These are phyloP conservation scores for Leiothrix lutea DNA, from an alignment of 2,113 vertebrate species.

Conservation along the genomic window DNA sequence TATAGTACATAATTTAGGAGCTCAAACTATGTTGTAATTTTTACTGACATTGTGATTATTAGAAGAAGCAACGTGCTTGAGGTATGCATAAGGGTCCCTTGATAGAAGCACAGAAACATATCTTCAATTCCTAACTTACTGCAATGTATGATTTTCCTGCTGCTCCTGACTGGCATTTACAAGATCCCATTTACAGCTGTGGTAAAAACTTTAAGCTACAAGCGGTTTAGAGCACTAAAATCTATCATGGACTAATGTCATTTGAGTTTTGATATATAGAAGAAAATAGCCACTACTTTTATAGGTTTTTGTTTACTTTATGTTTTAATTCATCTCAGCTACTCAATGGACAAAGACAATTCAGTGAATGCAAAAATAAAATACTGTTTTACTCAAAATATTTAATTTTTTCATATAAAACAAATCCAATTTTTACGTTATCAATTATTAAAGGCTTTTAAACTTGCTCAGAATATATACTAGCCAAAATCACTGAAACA, in stretches of 20 bases:
- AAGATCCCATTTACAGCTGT: background rate
- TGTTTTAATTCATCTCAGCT: background rate
- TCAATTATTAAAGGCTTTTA: background rate
- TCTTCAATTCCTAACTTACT: background rate
- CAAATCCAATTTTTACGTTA: background rate
- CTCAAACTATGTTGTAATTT: background rate
- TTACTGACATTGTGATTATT: background rate
- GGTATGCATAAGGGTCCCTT: background rate
- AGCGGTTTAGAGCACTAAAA: background rate
- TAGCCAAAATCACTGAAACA: background rate
- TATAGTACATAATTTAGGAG: background rate
- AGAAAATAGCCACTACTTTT: background rate
- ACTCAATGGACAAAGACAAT: background rate
- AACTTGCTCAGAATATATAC: background rate
- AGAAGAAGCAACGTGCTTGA: background rate
- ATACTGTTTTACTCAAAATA: background rate
- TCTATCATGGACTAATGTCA: background rate
- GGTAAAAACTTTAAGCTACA: background rate
- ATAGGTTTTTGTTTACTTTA: background rate
- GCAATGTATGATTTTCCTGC: accelerated
- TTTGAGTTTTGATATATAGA: background rate
- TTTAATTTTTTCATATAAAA: background rate
- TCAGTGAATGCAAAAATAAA: background rate
- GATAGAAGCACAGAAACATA: background rate
- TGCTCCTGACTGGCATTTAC: accelerated